Base-by-base conservation (phyloP, 2,797 vertebrate genomes). In the Kryptolebias ocellatus region DNA sequence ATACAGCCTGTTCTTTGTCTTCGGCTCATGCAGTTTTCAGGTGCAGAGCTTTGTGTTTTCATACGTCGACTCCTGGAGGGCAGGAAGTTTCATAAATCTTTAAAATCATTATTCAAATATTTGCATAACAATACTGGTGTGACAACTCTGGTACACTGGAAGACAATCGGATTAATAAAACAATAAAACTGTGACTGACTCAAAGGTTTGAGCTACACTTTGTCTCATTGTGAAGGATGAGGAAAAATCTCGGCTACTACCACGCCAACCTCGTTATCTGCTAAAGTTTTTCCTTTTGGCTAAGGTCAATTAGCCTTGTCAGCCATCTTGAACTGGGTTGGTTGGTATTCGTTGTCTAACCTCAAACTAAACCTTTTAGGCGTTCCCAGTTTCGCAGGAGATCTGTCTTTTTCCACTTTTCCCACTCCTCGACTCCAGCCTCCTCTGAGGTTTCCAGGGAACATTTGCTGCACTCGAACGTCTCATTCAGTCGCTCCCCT, bases 51-150 rank as follows among this genome's bases (percentile, higher is more conserved):
- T 74, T 71, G 60, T 49, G 74, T 78, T 79, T 45, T 75, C 49
- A 70, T 53, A 50, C 16, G 4, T 70, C 59, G 45, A 52, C 58
- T 58, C 18, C 64, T 51, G 53, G 53, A 60, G 52, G 53, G 44
- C 59, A 54, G 50, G 63, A 53, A 56, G 65, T 73, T 83, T 78
- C 66, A 76, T 72, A 74, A 70, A 80, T 80, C 66, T 72, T 46
- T 53, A 59, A 42, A 74, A 72, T 74, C 14, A 67, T 51, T 64
- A 67, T 75, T 68, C 68, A 76, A 72, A 77, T 64, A 70, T 85
- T 73, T 72, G 27, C 46, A 74, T 60, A 31, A 5, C 14, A 39
- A 3, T 39, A 42, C 64, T 44, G 45, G 45, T 28, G 49, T 70
- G 62, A 67, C 64, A 73, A 20, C 37, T 65, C 63, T 55, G 49